phyloP scores from a whole-genome alignment of 2,797 vertebrate species.

The Sebastolobus alascanus region DNA sequence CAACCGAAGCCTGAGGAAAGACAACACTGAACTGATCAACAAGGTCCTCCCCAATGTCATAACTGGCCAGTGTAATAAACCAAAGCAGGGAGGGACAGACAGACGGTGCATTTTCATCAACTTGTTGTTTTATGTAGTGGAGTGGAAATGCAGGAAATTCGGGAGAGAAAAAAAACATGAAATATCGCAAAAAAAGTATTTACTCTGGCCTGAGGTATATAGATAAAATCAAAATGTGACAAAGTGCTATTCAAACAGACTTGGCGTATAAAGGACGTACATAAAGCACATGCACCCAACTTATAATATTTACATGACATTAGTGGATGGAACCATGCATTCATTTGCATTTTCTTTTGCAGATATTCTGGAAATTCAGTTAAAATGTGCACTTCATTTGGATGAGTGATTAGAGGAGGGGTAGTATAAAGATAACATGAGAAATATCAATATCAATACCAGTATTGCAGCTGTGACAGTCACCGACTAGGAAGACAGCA shows the following conservation, averaged over 20 bases:
- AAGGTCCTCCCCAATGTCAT: conserved; percentile 12
- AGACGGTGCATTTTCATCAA: not conserved
- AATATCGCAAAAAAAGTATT: not conserved
- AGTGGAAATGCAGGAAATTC: not conserved
- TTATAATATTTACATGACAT: not conserved
- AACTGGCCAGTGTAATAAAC: conserved; percentile 14
- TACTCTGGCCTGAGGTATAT: not conserved
- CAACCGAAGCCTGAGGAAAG: conserved; percentile 23
- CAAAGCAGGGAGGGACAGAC: conserved; percentile 1
- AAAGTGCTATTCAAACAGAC: not conserved
- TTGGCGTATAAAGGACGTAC: not conserved
- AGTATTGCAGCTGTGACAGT: not conserved
- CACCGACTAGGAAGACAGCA: not conserved
- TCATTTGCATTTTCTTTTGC: not conserved
- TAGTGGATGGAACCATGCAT: not conserved
- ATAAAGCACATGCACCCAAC: not conserved
- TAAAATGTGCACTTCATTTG: not conserved
- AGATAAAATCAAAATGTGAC: not conserved
- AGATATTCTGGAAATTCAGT: not conserved
- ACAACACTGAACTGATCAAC: conserved; percentile 22
- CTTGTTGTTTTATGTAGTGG: not conserved
- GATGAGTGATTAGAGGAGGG: not conserved
- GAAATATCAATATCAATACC: not conserved
- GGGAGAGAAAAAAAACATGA: not conserved
- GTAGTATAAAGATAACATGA: not conserved